Conservation (phyloP, 2,113 vertebrate genomes). For the Egretta garzetta region DNA sequence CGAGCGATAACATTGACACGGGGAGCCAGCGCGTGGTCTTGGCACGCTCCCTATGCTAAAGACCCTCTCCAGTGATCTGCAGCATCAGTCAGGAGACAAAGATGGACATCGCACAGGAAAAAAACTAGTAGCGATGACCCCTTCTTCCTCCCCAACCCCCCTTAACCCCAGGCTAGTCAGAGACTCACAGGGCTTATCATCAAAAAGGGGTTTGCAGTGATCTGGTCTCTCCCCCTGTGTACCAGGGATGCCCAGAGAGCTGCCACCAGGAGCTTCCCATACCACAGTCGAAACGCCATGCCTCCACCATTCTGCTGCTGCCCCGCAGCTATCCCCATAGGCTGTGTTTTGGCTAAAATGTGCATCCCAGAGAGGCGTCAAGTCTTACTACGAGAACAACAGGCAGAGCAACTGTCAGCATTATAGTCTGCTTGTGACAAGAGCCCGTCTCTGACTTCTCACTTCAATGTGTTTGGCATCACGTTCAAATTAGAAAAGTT, state of each 20-base stretch:
- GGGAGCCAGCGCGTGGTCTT: background rate
- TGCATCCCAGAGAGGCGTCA: background rate
- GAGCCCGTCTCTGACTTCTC: background rate
- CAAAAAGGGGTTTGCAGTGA: background rate
- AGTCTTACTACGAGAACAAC: background rate
- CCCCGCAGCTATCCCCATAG: background rate
- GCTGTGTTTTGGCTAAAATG: background rate
- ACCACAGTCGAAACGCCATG: too few relatives aligned
- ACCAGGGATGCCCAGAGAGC: background rate
- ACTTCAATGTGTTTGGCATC: background rate
- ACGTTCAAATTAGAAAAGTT: background rate
- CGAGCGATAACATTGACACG: background rate
- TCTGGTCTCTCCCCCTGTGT: accelerated
- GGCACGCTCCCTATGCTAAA: background rate
- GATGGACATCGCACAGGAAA: background rate
- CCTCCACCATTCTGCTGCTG: background rate
- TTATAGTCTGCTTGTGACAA: background rate
- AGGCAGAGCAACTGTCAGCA: background rate
- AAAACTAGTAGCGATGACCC: background rate
- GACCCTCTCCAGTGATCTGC: background rate
- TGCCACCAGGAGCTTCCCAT: background rate
- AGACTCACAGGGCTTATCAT: accelerated
- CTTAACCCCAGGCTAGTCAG: background rate
- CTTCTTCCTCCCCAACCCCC: background rate
- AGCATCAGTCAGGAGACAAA: background rate